Percentiles rank a stretch among this genome's conserved stretches.
These are phyloP conservation scores for Cremastinae sp. DNA, from an alignment of 2,888 invertebrate species.

Conservation along the genomic window DNA sequence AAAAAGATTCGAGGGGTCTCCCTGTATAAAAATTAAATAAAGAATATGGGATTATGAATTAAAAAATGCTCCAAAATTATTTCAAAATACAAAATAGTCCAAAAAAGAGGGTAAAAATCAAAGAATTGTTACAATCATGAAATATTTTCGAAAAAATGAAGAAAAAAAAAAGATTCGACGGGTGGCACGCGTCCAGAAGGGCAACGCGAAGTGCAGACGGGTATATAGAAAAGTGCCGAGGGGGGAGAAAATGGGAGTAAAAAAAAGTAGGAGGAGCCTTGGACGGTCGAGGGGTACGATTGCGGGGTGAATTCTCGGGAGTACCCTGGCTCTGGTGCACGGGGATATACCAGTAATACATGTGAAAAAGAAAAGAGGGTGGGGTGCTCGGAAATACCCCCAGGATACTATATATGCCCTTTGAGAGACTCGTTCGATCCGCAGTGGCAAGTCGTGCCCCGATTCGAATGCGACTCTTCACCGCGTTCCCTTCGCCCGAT, in stretches of 20 bases:
- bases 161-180: constrained; percentile 59
- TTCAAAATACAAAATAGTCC: too few species aligned
- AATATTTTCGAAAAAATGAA: constrained; percentile 78
- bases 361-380: constrained; percentile 56
- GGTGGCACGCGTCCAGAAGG: constrained; percentile 73
- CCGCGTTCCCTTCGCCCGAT: not conserved
- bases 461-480: constrained; percentile 61
- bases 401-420: constrained; percentile 76
- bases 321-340: constrained; percentile 69
- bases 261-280: constrained; percentile 56
- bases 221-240: constrained; percentile 57
- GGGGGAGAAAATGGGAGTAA: constrained; percentile 33
- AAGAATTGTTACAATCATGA: constrained; percentile 53
- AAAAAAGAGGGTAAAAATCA: not conserved
- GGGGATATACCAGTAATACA: constrained; percentile 53
- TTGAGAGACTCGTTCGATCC: constrained; percentile 73
- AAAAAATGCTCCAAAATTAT: too few species aligned
- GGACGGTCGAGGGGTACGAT: constrained; percentile 68
- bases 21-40: constrained; percentile 6
- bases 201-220: constrained; percentile 56
- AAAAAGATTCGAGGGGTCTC: constrained; percentile 47
- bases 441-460: constrained; percentile 77
- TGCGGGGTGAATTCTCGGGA: constrained; percentile 74
- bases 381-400: constrained; percentile 73
- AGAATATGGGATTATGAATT: constrained; percentile 51